phyloP scores from a whole-genome alignment of 1,140 invertebrate species.

The Dreissena rostriformis region DNA sequence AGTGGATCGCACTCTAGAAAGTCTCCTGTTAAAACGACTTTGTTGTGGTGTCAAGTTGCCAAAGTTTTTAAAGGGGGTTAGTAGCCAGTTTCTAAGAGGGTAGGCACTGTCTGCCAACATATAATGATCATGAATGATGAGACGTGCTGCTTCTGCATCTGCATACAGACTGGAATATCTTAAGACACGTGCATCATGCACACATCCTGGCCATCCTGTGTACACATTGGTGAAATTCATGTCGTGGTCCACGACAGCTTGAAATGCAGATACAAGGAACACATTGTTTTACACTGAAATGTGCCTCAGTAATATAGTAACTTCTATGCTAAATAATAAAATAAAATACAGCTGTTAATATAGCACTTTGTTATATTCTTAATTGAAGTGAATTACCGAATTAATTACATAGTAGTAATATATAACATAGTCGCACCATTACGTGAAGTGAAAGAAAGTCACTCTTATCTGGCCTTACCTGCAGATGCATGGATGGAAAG shows the following conservation, averaged over 20 bases:
- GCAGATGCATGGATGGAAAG: conserved; percentile 24
- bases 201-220: conserved; percentile 49
- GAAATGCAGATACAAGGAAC: conserved; percentile 17
- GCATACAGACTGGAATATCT: conserved; percentile 24
- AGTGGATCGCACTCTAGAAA: conserved; percentile 10
- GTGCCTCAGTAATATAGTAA: background rate
- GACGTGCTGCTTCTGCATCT: conserved; percentile 23
- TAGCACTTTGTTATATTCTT: background rate
- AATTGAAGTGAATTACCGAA: background rate
- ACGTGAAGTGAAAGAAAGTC: background rate
- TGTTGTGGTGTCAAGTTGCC: conserved; percentile 43
- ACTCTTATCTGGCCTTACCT: background rate
- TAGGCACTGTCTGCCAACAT: conserved; percentile 44
- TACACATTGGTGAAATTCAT: conserved; percentile 39
- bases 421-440: background rate
- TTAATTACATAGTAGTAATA: no score
- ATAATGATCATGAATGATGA: conserved; percentile 3
- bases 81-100: conserved; percentile 33
- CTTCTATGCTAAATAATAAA: background rate
- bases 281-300: background rate
- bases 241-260: conserved; percentile 32
- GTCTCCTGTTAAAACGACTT: conserved; percentile 24
- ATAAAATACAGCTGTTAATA: background rate
- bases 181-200: conserved; percentile 53
- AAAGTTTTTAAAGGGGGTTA: conserved; percentile 41